Percentiles rank a stretch among this genome's conserved stretches.
These are phyloP conservation scores for Rhamphomyia laevipes DNA, from an alignment of 2,888 invertebrate species.

Conservation along the genomic window DNA sequence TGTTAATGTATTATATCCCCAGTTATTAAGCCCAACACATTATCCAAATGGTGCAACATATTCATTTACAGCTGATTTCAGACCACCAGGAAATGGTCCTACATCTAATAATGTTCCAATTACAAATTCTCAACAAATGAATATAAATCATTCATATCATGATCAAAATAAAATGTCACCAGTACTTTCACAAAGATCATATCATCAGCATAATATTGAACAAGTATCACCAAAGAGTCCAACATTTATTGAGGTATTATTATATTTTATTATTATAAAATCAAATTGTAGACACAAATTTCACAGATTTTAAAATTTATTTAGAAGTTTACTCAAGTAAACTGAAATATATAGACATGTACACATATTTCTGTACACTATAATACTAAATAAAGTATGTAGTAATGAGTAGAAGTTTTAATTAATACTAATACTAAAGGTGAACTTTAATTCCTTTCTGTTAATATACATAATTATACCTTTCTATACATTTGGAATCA, in stretches of 20 bases:
- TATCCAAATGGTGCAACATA: constrained; percentile 62
- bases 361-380: too few relatives aligned
- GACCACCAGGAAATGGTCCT: constrained; percentile 42
- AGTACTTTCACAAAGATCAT: constrained; percentile 10
- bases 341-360: too few relatives aligned
- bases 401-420: too few relatives aligned
- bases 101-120: constrained; percentile 31
- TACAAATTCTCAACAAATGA: background rate
- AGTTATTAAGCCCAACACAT: constrained; percentile 51
- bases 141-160: background rate
- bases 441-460: too few relatives aligned
- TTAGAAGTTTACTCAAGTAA: too few relatives aligned
- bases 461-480: too few relatives aligned
- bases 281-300: too few relatives aligned
- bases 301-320: too few relatives aligned
- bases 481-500: too few relatives aligned
- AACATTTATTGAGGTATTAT: too few relatives aligned
- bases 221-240: constrained; percentile 11
- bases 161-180: background rate
- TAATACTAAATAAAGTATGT: too few relatives aligned
- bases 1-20: constrained; percentile 53
- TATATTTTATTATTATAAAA: background rate
- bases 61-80: constrained; percentile 72
- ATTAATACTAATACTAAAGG: too few relatives aligned
- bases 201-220: constrained; percentile 20